These are phyloP conservation scores for Brachypterus glaber DNA, from an alignment of 2,888 invertebrate genomes.

Conservation along the genomic window DNA sequence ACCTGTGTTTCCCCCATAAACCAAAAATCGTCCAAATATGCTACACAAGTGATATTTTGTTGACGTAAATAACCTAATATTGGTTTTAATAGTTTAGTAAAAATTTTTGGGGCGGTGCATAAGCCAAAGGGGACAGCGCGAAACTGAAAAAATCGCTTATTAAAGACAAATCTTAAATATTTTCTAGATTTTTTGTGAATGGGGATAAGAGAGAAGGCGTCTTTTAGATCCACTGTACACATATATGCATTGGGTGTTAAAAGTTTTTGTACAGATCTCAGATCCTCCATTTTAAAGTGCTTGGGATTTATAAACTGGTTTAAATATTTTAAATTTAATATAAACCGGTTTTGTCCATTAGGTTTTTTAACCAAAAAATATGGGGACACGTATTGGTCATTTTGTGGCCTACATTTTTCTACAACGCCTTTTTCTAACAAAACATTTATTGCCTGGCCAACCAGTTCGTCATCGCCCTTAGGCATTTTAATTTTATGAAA, in stretches of 20 bases:
- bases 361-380: conserved; percentile 5
- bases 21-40: conserved; percentile 10
- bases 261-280: conserved; percentile 2
- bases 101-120: conserved; percentile 7
- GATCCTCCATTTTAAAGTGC: conserved; percentile 13
- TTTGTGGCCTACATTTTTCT: conserved; percentile 1
- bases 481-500: no score
- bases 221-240: conserved; percentile 6
- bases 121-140: conserved; percentile 11
- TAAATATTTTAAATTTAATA: conserved; percentile 7
- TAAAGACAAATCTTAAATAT: conserved; percentile 4
- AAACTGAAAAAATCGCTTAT: conserved; percentile 9
- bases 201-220: conserved; percentile 4
- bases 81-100: conserved; percentile 8
- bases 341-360: conserved; percentile 2
- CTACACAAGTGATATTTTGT: no score
- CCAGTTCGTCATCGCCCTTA: no score
- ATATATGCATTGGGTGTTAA: no score
- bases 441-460: no score
- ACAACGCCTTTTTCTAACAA: no score
- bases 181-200: background rate
- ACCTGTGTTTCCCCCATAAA: conserved; percentile 6
- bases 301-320: conserved; percentile 5
- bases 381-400: conserved; percentile 1
- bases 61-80: no score